Conservation (phyloP, 2,888 invertebrate genomes). For the Thumatha senex region DNA sequence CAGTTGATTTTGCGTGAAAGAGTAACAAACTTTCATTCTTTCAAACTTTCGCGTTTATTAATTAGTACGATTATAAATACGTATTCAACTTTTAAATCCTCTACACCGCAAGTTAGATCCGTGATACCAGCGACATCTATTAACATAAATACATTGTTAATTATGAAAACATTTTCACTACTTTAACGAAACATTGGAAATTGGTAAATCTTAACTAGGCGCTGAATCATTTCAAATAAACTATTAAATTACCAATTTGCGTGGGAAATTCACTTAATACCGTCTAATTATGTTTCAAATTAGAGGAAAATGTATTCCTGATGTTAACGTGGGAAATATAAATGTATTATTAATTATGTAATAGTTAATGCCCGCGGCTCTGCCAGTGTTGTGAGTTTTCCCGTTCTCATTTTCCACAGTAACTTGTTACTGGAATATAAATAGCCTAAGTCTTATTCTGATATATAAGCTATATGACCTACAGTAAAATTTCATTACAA, state of each 20-base stretch:
- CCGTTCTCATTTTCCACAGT: too few relatives aligned
- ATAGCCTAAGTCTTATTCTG: too few relatives aligned
- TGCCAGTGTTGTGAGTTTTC: too few relatives aligned
- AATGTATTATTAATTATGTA: not conserved
- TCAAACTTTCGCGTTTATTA: too few relatives aligned
- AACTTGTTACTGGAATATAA: too few relatives aligned
- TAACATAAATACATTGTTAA: constrained; percentile 18
- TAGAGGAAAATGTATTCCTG: constrained; percentile 5
- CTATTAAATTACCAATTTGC: constrained; percentile 7
- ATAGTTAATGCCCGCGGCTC: too few relatives aligned
- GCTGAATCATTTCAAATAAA: constrained; percentile 7
- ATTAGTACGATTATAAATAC: too few relatives aligned
- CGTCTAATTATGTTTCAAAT: constrained; percentile 16
- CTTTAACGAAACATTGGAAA: constrained; percentile 27
- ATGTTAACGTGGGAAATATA: too few relatives aligned
- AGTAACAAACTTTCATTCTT: too few relatives aligned
- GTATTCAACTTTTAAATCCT: not conserved
- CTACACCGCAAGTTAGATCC: not conserved
- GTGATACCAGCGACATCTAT: constrained; percentile 11
- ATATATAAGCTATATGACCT: too few relatives aligned
- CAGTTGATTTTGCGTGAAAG: too few relatives aligned
- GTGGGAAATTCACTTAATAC: constrained; percentile 20
- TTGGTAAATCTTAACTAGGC: constrained; percentile 16
- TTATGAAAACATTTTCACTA: constrained; percentile 8
- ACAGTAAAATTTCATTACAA: too few relatives aligned